These are phyloP conservation scores for Gymnosoma rotundatum DNA, from an alignment of 2,888 invertebrate species.

Conservation along the genomic window DNA sequence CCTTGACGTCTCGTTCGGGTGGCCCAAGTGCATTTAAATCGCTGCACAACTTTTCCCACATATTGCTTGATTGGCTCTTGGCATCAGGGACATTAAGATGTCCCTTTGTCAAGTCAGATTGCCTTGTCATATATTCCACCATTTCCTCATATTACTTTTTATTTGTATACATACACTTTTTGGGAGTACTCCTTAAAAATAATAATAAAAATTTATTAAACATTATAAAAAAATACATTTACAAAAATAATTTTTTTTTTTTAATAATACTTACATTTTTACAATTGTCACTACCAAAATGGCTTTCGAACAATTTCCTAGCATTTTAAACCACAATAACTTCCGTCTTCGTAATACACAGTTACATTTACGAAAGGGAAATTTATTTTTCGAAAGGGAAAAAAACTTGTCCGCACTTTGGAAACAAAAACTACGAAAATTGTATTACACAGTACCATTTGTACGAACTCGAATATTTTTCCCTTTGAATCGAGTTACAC, in stretches of 20 bases:
- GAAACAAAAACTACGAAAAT: slow-evolving; percentile 1
- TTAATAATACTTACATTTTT: not conserved
- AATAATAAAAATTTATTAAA: slow-evolving; percentile 3
- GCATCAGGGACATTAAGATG: slow-evolving; percentile 6
- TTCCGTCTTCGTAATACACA: slow-evolving; percentile 9
- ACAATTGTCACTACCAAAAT: slow-evolving; percentile 6
- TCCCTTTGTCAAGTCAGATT: slow-evolving; percentile 1
- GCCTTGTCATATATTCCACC: not conserved
- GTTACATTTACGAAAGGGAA: not conserved
- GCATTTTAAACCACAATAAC: slow-evolving; percentile 1
- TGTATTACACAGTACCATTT: not conserved
- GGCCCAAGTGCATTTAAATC: not conserved
- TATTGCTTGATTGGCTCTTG: not conserved
- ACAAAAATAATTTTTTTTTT: slow-evolving; percentile 1
- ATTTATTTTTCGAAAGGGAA: not conserved
- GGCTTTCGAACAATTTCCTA: slow-evolving; percentile 5
- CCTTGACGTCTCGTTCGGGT: too few relatives aligned
- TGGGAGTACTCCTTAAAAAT: not conserved
- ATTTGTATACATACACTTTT: slow-evolving; percentile 3
- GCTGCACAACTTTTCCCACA: slow-evolving; percentile 3
- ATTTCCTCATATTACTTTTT: slow-evolving; percentile 6
- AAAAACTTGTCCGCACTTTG: too few relatives aligned
- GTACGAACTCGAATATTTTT: slow-evolving; percentile 1
- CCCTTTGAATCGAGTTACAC: not conserved
- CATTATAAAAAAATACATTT: slow-evolving; percentile 1